Conservation (phyloP, 2,797 vertebrate species). For the Dendrocincla tyrannina region DNA sequence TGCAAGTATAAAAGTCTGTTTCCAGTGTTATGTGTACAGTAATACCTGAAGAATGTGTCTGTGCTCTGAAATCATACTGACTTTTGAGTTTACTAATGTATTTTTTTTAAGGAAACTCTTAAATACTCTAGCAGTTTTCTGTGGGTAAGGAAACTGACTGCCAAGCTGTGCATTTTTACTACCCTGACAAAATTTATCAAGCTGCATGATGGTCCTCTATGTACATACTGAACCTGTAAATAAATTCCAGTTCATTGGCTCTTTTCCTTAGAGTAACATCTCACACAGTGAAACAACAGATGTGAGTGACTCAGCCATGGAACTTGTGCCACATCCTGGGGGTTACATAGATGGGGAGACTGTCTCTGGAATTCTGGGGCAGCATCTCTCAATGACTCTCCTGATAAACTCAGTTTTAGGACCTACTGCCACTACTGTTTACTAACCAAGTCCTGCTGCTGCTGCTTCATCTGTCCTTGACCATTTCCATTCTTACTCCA, state of each 20-base stretch:
- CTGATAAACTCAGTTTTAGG: not conserved
- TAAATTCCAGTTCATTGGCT: slow-evolving; percentile 54
- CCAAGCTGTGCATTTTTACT: slow-evolving; percentile 19
- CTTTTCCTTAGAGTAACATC: not conserved
- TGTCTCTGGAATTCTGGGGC: not conserved
- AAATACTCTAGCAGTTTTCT: slow-evolving; percentile 21
- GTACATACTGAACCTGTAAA: slow-evolving; percentile 64
- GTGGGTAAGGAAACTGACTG: not conserved
- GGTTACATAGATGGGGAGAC: not conserved
- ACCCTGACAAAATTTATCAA: slow-evolving; percentile 6
- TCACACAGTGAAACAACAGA: fast-evolving
- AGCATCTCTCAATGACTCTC: not conserved
- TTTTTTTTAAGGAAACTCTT: not conserved
- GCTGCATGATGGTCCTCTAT: slow-evolving; percentile 60
- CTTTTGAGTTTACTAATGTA: not conserved
- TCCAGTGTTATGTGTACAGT: not conserved
- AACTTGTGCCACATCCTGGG: not conserved
- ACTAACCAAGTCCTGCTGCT: not conserved
- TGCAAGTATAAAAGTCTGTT: not conserved
- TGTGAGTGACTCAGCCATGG: fast-evolving
- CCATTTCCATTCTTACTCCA: not conserved
- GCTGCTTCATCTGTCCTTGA: not conserved
- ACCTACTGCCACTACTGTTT: fast-evolving
- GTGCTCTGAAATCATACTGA: not conserved
- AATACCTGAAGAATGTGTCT: not conserved